phyloP scores from a whole-genome alignment of 2,113 vertebrate species.

The Pseudopipra pipra region DNA sequence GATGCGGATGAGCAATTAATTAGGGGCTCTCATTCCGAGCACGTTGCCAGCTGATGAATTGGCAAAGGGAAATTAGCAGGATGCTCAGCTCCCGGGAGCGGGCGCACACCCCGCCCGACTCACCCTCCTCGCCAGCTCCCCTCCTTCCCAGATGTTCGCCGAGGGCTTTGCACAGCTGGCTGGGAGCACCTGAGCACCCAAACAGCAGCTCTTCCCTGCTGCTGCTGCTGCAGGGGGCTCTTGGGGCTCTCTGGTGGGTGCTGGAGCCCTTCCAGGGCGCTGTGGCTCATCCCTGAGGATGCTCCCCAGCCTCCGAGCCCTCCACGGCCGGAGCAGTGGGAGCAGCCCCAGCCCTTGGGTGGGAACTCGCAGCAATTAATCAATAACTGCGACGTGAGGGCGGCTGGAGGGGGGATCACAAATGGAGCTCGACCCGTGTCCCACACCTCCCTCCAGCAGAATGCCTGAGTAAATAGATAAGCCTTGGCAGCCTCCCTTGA shows the following conservation, averaged over 20 bases:
- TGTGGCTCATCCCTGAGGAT: neutral
- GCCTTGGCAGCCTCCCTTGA: constrained; percentile 42
- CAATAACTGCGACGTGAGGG: constrained; percentile 2
- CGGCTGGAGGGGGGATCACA: neutral
- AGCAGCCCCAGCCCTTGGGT: neutral
- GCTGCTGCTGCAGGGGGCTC: neutral
- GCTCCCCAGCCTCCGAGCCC: neutral
- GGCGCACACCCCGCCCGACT: neutral
- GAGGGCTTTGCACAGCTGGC: constrained; percentile 4
- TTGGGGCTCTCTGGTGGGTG: accelerated
- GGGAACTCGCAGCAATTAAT: constrained; percentile 1
- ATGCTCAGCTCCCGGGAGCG: neutral
- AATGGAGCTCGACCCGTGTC: neutral
- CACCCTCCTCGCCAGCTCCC: neutral
- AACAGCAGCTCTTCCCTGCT: accelerated
- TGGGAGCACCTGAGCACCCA: neutral
- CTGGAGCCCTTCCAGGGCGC: neutral
- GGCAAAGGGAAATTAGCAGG: constrained; percentile 47
- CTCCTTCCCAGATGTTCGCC: constrained; percentile 7
- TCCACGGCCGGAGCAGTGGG: neutral
- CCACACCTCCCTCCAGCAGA: constrained; percentile 22
- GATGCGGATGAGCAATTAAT: constrained; percentile 64
- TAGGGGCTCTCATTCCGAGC: constrained; percentile 69
- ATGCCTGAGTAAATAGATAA: constrained; percentile 58
- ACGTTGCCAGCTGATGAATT: constrained; percentile 62